Conservation (phyloP, 1,140 invertebrate genomes). For the Papilio helenus region DNA sequence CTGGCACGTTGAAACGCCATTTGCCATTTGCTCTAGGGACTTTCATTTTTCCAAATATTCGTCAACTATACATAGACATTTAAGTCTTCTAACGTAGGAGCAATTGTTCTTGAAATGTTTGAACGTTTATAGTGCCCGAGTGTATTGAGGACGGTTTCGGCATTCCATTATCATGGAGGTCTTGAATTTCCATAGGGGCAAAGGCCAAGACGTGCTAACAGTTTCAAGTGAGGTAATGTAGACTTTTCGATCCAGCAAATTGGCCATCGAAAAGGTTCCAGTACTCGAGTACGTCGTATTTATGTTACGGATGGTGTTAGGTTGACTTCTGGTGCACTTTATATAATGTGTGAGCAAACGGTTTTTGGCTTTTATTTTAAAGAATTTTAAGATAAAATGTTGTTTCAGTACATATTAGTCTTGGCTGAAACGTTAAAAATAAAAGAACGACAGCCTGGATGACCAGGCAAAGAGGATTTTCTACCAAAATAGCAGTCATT, state of each 20-base stretch:
- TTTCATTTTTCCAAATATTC: not conserved
- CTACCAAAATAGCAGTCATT: not conserved
- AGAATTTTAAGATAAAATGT: conserved; percentile 8
- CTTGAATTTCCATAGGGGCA: conserved; percentile 35
- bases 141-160: conserved; percentile 20
- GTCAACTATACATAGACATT: not conserved
- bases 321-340: conserved; percentile 21
- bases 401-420: not conserved
- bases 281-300: conserved; percentile 24
- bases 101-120: conserved; percentile 22
- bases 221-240: conserved; percentile 27
- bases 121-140: conserved; percentile 26
- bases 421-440: not conserved
- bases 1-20: too few relatives aligned
- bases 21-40: not conserved
- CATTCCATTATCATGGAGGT: conserved; percentile 16
- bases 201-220: conserved; percentile 32
- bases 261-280: conserved; percentile 38
- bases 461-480: not conserved
- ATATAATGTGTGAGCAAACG: conserved; percentile 15
- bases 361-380: conserved; percentile 11
- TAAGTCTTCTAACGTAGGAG: conserved; percentile 4
- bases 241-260: conserved; percentile 20
- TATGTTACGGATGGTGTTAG: conserved; percentile 24
- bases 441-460: not conserved